Conservation (phyloP, 2,113 vertebrate genomes). For the Smithornis capensis region DNA sequence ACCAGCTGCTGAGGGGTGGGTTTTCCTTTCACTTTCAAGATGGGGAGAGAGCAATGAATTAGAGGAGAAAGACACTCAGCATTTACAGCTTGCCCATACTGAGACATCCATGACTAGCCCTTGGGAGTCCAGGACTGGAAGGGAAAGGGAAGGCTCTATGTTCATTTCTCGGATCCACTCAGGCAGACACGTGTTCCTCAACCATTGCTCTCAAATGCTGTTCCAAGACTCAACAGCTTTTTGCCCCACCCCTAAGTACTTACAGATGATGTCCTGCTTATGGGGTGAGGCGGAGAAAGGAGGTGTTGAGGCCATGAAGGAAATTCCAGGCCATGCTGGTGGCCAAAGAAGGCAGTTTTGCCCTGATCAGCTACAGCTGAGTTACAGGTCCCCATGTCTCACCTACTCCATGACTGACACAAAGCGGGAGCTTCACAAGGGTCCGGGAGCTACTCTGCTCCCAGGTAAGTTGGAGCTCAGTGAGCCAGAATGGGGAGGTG, state of each 20-base stretch:
- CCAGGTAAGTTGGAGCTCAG: not conserved
- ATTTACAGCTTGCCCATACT: not conserved
- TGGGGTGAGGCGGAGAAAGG: not conserved
- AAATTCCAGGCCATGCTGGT: not conserved
- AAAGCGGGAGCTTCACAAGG: fast-evolving
- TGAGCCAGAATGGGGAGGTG: fast-evolving
- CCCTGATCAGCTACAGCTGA: not conserved
- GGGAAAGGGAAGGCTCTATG: not conserved
- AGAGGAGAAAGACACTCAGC: not conserved
- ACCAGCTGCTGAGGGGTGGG: not conserved
- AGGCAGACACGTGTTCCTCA: not conserved
- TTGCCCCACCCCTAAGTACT: not conserved
- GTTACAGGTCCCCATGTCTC: not conserved
- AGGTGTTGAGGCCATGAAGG: not conserved
- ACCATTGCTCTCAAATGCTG: not conserved
- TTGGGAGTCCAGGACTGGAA: not conserved
- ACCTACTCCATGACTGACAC: too few species aligned
- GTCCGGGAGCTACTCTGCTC: not conserved
- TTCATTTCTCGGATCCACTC: too few species aligned
- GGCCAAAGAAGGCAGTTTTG: not conserved
- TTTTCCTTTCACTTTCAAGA: not conserved
- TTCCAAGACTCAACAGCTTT: not conserved
- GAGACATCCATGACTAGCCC: not conserved
- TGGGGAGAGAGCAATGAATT: fast-evolving
- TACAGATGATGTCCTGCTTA: not conserved